Evolutionary conservation across 2,113 vertebrate genomes (phyloP).

Genomic region (Vireo altiloquus): DNA sequence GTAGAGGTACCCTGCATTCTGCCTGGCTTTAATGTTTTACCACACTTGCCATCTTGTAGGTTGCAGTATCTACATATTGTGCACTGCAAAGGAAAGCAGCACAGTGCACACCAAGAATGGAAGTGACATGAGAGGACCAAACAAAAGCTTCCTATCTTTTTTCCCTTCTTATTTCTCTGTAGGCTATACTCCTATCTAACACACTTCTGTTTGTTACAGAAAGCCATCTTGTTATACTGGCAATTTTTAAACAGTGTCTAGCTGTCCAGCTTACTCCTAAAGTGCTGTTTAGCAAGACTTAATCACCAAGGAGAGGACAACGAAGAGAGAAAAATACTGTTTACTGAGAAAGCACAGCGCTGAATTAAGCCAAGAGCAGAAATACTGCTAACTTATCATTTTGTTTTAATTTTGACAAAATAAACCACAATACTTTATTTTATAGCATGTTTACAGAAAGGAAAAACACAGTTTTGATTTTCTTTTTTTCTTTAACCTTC

Average conservation of each 20-base stretch:
- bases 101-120: neutral
- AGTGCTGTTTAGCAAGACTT: neutral
- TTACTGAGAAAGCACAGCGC: neutral
- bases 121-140: neutral
- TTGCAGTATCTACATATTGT: neutral
- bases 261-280: neutral
- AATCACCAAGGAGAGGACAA: neutral
- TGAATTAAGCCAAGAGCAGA: neutral
- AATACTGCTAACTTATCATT: neutral
- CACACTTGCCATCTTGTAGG: fast-evolving
- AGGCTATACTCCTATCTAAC: neutral
- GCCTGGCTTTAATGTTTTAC: neutral
- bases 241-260: neutral
- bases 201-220: neutral
- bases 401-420: neutral
- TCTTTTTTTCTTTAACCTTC: neutral
- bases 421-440: neutral
- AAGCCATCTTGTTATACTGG: neutral
- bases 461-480: neutral
- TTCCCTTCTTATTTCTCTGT: neutral
- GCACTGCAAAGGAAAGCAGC: neutral
- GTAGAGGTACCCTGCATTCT: fast-evolving
- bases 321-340: neutral
- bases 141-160: neutral
- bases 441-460: neutral